phyloP scores from a whole-genome alignment of 2,888 invertebrate species.

The Tuberolachnus salignus region DNA sequence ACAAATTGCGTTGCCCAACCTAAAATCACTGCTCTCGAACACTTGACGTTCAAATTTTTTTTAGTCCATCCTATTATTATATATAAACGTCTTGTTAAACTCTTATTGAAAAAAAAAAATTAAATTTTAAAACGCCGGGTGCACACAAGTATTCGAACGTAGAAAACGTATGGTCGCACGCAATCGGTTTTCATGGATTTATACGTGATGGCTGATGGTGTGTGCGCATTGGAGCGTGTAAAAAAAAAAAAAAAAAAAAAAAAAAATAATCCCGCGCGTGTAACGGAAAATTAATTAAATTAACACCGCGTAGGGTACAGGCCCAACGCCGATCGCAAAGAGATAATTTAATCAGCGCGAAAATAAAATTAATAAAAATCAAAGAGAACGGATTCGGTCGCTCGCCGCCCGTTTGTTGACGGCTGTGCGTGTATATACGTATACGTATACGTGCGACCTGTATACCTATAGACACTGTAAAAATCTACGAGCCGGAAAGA shows the following conservation, averaged over 20 bases:
- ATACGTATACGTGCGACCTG: background rate
- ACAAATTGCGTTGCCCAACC: too few relatives aligned
- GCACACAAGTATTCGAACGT: too few relatives aligned
- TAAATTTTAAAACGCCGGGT: too few relatives aligned
- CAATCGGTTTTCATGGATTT: slow-evolving; percentile 6
- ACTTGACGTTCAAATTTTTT: too few relatives aligned
- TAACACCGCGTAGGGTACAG: slow-evolving; percentile 15
- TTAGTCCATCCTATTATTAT: too few relatives aligned
- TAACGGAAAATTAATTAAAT: slow-evolving; percentile 44
- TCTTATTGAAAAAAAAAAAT: too few relatives aligned
- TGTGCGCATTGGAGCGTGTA: background rate
- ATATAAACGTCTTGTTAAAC: background rate
- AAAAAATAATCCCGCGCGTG: background rate
- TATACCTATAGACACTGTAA: too few relatives aligned
- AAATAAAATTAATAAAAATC: slow-evolving; percentile 38
- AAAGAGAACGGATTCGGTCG: slow-evolving; percentile 32
- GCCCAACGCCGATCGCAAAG: slow-evolving; percentile 27
- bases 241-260: slow-evolving; percentile 1
- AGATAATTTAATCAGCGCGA: slow-evolving; percentile 15
- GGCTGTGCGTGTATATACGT: background rate
- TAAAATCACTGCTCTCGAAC: too few relatives aligned
- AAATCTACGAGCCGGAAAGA: too few relatives aligned
- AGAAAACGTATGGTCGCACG: too few relatives aligned
- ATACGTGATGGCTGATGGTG: too few relatives aligned
- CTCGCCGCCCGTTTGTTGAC: background rate